Base-by-base conservation (phyloP, 2,797 vertebrate species). In the Podarcis lilfordi region DNA sequence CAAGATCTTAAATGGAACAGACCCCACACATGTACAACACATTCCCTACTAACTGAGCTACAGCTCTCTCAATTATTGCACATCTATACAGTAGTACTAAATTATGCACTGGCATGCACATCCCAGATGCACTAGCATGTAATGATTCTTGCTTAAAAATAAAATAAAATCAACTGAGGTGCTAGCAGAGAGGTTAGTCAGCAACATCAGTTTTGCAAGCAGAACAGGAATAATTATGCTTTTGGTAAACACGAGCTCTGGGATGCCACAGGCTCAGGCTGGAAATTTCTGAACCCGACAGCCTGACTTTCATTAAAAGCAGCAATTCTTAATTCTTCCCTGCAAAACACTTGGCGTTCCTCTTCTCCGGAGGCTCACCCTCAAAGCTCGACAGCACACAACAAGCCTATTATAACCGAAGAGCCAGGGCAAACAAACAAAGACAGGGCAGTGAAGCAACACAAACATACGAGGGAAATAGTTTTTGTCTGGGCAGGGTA, bases 321-420 rank as follows among this genome's bases (percentile, higher is more conserved):
- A 80, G 19, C 40, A 23, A 55, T 9, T 0, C 5, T 68, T 1
- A 80, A 79, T 64, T 21, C 85, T 11, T 45, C n/a, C 21, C 50
- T 1, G 32, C 84, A 81, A 86, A 92, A 77, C 88, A 69, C 11
- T 37, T 50, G 50, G 32, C 78, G 76, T 64, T 90, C 80, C 89
- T 85, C 84, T 74, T 87, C 0, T 29, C 27, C 27, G 1, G 68
- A 15, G 69, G 35, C 29, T n/a, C 50, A 19, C 27, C 66, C 61
- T 9, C 5, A 1, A 45, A 79, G 64, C 7, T 90, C 88, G 86
- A 37, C 43, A 66, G 77, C 0, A 2, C 1, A 45, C 3, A 40
- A 75, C 21, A 25, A 45, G 29, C 13, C 35, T 0, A 29, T 55
- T 45, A 83, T 90, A 85, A 84, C 89, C 1, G 27, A 86, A 68